These are phyloP conservation scores for Atta cephalotes DNA, from an alignment of 1,140 invertebrate genomes.

Conservation along the genomic window DNA sequence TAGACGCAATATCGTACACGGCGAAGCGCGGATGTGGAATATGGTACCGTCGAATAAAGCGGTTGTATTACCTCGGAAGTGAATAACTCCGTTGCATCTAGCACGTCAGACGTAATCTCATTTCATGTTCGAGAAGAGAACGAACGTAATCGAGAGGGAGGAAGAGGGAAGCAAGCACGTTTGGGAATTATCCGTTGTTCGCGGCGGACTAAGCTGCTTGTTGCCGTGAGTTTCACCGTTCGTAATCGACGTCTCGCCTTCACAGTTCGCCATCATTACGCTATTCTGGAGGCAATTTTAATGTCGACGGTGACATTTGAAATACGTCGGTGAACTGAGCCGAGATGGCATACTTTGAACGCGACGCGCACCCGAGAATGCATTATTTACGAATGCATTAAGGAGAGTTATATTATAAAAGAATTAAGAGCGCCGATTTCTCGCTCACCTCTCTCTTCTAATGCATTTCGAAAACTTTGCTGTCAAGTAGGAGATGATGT, in stretches of 20 bases:
- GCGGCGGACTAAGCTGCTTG: slow-evolving; percentile 1
- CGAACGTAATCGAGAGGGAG: slow-evolving; percentile 40
- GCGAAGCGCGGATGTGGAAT: slow-evolving; percentile 17
- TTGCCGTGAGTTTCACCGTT: slow-evolving; percentile 33
- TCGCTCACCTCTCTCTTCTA: background rate
- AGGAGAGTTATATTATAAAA: slow-evolving; percentile 47
- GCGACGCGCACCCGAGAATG: slow-evolving; percentile 31
- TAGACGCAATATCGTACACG: slow-evolving; percentile 38
- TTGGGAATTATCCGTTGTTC: slow-evolving; percentile 39
- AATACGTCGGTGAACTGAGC: background rate
- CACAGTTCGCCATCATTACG: background rate
- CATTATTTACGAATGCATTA: slow-evolving; percentile 69
- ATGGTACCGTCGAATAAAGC: slow-evolving; percentile 59
- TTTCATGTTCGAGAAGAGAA: slow-evolving; percentile 48
- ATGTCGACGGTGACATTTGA: background rate
- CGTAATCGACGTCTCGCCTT: slow-evolving; percentile 38
- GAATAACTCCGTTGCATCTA: slow-evolving; percentile 57
- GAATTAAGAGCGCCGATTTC: slow-evolving; percentile 65
- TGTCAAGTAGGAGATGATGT: background rate
- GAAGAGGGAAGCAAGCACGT: slow-evolving; percentile 15
- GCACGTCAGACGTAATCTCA: slow-evolving; percentile 52
- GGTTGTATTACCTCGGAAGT: slow-evolving; percentile 52
- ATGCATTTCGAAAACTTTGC: slow-evolving; percentile 47
- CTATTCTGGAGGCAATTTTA: slow-evolving; percentile 34
- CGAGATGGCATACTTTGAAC: background rate